These are phyloP conservation scores for Polylopha cassiicola DNA, from an alignment of 2,888 invertebrate genomes.

Conservation along the genomic window DNA sequence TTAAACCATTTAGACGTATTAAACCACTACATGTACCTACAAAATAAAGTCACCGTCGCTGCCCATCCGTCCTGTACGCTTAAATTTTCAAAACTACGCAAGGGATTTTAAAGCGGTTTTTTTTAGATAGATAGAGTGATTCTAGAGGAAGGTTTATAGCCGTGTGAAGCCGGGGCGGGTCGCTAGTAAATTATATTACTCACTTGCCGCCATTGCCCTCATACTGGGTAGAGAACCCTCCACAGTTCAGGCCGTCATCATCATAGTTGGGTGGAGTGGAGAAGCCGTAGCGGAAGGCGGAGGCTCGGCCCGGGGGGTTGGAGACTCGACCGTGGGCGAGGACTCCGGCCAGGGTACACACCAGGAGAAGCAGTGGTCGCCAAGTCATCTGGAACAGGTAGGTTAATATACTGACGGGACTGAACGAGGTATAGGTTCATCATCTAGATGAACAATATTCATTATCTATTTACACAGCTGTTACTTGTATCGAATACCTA, in stretches of 20 bases:
- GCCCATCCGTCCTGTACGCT: too few species aligned
- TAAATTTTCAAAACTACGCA: too few species aligned
- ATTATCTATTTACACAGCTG: too few species aligned
- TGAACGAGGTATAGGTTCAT: slow-evolving; percentile 21
- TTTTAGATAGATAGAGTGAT: too few species aligned
- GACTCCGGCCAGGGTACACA: slow-evolving; percentile 39
- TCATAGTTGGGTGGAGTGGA: slow-evolving; percentile 87
- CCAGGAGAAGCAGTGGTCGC: slow-evolving; percentile 31
- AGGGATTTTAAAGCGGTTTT: too few species aligned
- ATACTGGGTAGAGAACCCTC: slow-evolving; percentile 88
- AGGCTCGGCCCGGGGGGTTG: slow-evolving; percentile 87
- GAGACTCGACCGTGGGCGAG: slow-evolving; percentile 82
- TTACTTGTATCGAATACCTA: too few species aligned
- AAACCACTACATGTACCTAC: too few species aligned
- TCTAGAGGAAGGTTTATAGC: too few species aligned
- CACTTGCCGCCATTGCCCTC: slow-evolving; percentile 83
- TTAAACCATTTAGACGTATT: too few species aligned
- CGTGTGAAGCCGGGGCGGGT: not conserved
- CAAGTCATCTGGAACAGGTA: slow-evolving; percentile 41
- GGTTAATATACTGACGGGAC: not conserved
- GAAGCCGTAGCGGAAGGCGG: slow-evolving; percentile 90
- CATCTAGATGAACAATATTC: too few species aligned
- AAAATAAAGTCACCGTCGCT: too few species aligned
- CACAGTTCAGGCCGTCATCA: slow-evolving; percentile 89
- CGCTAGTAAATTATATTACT: slow-evolving; percentile 28